phyloP scores from a whole-genome alignment of 1,140 invertebrate genomes.

The Leptinotarsa texana region DNA sequence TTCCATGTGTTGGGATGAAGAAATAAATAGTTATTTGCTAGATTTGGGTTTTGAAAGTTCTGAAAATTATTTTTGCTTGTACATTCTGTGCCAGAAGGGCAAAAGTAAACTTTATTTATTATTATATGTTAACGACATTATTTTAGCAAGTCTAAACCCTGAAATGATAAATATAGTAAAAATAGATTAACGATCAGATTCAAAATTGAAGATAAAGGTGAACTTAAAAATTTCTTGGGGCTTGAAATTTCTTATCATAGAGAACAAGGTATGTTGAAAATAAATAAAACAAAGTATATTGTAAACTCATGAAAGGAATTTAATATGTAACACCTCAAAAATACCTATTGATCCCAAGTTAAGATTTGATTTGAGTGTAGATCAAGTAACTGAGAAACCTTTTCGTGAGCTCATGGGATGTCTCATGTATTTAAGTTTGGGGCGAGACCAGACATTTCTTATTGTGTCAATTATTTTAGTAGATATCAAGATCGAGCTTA shows the following conservation, averaged over 20 bases:
- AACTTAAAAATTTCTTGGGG: slow-evolving; percentile 18
- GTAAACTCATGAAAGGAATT: background rate
- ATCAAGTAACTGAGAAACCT: background rate
- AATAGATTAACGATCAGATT: background rate
- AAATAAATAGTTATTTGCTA: slow-evolving; percentile 28
- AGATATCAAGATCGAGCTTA: slow-evolving; percentile 1
- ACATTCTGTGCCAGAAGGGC: background rate
- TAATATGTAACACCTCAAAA: slow-evolving; percentile 1
- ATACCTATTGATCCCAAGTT: slow-evolving; percentile 12
- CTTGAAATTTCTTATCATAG: slow-evolving; percentile 18
- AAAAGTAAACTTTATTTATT: slow-evolving; percentile 24
- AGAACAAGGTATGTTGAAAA: slow-evolving; percentile 12
- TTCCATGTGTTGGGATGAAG: slow-evolving; percentile 49
- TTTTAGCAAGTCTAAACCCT: slow-evolving; percentile 14
- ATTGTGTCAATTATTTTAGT: slow-evolving; percentile 18
- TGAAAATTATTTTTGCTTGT: slow-evolving; percentile 26
- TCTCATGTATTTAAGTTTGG: slow-evolving; percentile 19
- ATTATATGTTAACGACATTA: slow-evolving; percentile 31
- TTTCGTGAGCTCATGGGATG: slow-evolving; percentile 12
- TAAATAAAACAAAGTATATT: slow-evolving; percentile 15
- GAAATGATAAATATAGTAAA: slow-evolving; percentile 15
- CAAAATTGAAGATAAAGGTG: slow-evolving; percentile 6
- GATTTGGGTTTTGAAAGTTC: slow-evolving; percentile 26
- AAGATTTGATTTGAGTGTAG: slow-evolving; percentile 4
- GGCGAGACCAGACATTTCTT: background rate